Percentiles rank a stretch among this genome's conserved stretches.
These are phyloP conservation scores for Drosophila recens DNA, from an alignment of 2,888 invertebrate species.

Conservation along the genomic window DNA sequence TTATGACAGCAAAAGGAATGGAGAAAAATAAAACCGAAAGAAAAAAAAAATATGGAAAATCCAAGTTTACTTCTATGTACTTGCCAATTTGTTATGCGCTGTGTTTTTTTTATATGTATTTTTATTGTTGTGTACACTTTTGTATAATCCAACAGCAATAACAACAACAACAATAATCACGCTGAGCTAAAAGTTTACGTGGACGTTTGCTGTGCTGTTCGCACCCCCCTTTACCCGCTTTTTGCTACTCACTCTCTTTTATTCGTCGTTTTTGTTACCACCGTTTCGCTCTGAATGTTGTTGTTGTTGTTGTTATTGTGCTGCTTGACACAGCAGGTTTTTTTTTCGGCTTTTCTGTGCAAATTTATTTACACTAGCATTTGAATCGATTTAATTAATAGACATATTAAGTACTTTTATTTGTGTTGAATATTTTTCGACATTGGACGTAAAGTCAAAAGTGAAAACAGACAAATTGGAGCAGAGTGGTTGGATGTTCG, in stretches of 20 bases:
- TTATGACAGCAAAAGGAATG: constrained; percentile 23
- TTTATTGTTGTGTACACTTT: constrained; percentile 44
- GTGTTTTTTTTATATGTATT: neutral
- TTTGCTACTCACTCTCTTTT: constrained; percentile 34
- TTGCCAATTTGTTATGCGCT: constrained; percentile 32
- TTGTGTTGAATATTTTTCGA: constrained; percentile 22
- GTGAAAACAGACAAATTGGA: constrained; percentile 66
- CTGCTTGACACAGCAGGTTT: constrained; percentile 63
- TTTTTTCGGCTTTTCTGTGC: constrained; percentile 12
- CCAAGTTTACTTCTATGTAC: constrained; percentile 8
- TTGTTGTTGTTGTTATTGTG: constrained; percentile 50
- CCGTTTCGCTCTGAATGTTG: constrained; percentile 55
- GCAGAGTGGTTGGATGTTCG: constrained; percentile 52
- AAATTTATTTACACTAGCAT: constrained; percentile 31
- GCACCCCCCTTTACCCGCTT: constrained; percentile 49
- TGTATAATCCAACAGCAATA: constrained; percentile 40
- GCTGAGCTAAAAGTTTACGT: constrained; percentile 81
- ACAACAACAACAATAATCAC: constrained; percentile 53
- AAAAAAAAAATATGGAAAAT: neutral
- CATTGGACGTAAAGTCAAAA: constrained; percentile 49
- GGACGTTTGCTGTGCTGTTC: constrained; percentile 72
- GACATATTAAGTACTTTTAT: constrained; percentile 20
- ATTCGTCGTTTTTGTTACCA: constrained; percentile 58
- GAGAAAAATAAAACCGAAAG: neutral
- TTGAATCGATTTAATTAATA: constrained; percentile 14